A percentile compares a stretch with the other conserved stretches of the same genome.
Evolutionary conservation across 2,113 vertebrate genomes (phyloP).

Genomic region (Calcarius ornatus): DNA sequence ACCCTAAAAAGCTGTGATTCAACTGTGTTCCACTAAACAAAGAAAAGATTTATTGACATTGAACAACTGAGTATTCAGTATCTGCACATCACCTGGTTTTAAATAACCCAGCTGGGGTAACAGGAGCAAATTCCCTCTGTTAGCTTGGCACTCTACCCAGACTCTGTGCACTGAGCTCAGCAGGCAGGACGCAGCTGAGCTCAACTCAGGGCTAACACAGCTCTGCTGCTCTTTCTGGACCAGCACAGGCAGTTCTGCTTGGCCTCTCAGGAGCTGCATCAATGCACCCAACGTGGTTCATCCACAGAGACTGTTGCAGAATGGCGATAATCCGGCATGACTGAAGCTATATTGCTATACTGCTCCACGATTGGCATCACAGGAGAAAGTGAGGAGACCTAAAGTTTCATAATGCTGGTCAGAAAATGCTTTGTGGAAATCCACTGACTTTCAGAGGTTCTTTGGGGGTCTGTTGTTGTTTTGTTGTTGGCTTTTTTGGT

Average conservation of each 20-base stretch:
- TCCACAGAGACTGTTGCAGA: not conserved
- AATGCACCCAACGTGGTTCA: rapidly evolving
- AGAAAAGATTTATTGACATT: not conserved
- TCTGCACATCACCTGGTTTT: not conserved
- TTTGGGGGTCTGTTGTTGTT: not conserved
- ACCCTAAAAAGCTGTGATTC: not conserved
- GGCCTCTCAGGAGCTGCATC: not conserved
- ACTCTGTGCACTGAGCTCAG: rapidly evolving
- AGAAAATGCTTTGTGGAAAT: not conserved
- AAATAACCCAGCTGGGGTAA: not conserved
- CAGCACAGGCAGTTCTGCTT: not conserved
- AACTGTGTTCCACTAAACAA: not conserved
- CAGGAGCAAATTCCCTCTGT: not conserved
- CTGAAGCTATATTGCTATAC: not conserved
- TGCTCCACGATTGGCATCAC: not conserved
- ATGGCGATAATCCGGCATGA: not conserved
- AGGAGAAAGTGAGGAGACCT: not conserved
- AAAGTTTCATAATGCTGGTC: not conserved
- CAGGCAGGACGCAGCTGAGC: not conserved
- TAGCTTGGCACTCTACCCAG: not conserved
- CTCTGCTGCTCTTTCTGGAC: not conserved
- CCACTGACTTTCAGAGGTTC: not conserved
- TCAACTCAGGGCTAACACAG: not conserved
- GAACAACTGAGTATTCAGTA: not conserved
- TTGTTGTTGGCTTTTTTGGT: not conserved